Evolutionary conservation across 2,888 invertebrate genomes (phyloP).

Genomic region (Gonocerus acuteangulatus): DNA sequence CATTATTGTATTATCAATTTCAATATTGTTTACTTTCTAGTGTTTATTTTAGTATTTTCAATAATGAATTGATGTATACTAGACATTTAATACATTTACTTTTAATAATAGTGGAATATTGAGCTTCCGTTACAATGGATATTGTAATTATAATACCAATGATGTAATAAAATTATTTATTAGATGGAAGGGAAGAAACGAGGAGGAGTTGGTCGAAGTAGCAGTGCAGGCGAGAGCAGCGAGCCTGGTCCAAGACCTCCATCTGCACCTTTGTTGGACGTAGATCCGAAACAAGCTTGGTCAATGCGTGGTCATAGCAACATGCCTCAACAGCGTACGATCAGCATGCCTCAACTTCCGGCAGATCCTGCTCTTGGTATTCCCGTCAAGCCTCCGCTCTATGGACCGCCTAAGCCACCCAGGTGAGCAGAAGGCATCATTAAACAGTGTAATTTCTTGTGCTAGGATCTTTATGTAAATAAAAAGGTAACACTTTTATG

Average conservation of each 20-base stretch:
- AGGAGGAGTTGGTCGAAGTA: slow-evolving; percentile 10
- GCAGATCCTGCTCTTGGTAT: slow-evolving; percentile 39
- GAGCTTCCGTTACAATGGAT: no score
- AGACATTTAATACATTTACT: no score
- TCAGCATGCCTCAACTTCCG: slow-evolving; percentile 72
- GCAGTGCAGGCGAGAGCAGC: slow-evolving; percentile 12
- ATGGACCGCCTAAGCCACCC: slow-evolving; percentile 59
- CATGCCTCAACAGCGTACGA: slow-evolving; percentile 62
- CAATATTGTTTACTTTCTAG: no score
- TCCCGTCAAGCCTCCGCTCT: slow-evolving; percentile 40
- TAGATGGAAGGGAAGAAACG: slow-evolving; percentile 41
- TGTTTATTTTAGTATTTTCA: no score
- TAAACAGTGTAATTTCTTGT: background rate
- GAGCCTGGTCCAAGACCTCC: slow-evolving; percentile 59
- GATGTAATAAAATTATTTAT: no score
- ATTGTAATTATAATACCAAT: no score
- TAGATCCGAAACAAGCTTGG: slow-evolving; percentile 73
- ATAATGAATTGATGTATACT: no score
- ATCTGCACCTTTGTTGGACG: slow-evolving; percentile 66
- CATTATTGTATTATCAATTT: no score
- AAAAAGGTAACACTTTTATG: background rate
- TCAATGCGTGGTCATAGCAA: slow-evolving; percentile 59
- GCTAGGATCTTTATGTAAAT: background rate
- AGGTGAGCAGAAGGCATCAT: no score
- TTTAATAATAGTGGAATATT: no score